Evolutionary conservation across 2,888 invertebrate genomes (phyloP), one percentile per base, ranked within the genome.

Genomic region (Pristionchus fissidentatus): DNA sequence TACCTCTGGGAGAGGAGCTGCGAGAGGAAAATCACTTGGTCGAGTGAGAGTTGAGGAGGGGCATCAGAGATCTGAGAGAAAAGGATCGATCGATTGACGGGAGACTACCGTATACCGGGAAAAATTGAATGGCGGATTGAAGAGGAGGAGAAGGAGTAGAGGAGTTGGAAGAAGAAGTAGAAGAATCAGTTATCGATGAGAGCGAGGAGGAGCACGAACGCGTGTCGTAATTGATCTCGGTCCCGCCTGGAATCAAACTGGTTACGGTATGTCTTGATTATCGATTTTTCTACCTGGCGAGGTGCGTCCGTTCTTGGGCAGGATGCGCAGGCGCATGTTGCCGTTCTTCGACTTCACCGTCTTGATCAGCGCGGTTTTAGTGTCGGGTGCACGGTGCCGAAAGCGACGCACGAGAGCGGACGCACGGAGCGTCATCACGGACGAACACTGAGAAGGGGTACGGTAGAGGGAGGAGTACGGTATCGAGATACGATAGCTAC

Each of bases 331-430:
- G 13, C 89, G 84, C 85, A 87, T 87, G 82, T 89, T 89, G 10
- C 89, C 89, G 73, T 89, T 89, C 83, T 89, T 89, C 1, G 86
- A 86, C 13, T 87, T 85, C 26, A 89, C 84, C 19, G 88, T 87
- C 79, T 87, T 84, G 26, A 89, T 84, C 19, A 89, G 86, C 2
- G 89, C 89, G 32, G 75, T 83, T 8, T 84, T 81, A 32, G 88
- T 83, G 35, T 85, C 86, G 19, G 88, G 87, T 62, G 87, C 85
- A 66, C 89, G 87, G 83, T 88, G 86, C 41, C 88, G 87, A 85
- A 90, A 90, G 3, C 90, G 85, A 22, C 90, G 86, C 49, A 89
- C 88, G 26, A 90, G 86, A 8, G 90, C 90, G 66, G 87, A 88
- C 15, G 89, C 89, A 29, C 90, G 84, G 85, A 90, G 87, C 57